Base-by-base conservation (phyloP, 1,140 invertebrate species). In the Samia ricini region DNA sequence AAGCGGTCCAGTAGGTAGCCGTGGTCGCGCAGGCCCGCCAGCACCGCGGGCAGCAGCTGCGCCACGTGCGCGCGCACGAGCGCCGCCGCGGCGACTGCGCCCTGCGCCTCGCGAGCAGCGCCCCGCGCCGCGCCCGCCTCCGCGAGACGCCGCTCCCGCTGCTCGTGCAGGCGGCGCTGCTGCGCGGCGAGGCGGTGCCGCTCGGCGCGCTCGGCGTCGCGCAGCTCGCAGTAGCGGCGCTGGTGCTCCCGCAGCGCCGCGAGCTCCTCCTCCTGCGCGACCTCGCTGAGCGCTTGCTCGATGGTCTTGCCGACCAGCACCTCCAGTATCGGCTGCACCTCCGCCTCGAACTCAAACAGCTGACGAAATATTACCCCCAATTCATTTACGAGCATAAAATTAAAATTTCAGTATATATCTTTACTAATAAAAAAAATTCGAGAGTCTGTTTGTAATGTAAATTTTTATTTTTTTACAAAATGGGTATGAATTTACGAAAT, bases 301-400 rank as follows among this genome's bases (percentile, higher is more conserved):
- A 97, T 92, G 26, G 96, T 97, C 82, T 97, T 96, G 21, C 96
- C 96, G 19, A 98, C 95, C 24, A 98, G 88, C 15, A 96, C 94
- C 85, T 98, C 97, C 56, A 98, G 91, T 48, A 98, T 95, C 6
- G 97, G 96, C 75, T 95, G 94, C 7, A 97, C 96, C 85, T 98
- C 97, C 71, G 93, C 88, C 86, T 98, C 97, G 89, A 97, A 98
- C 89, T 98, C 95, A 86, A 96, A 97, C n/a, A 97, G 89, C 93
- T 95, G 78, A 26, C 61, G 60, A 60, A 6, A 33, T 4, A n/a
- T 6, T 18, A 18, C 2, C 2, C 2, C 3, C 7, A 42, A 19
- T 64, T 29, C 6, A 29, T 29, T 29, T 29, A 10, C 26, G 6
- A 5, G 10, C 26, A 0, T 29, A 29, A 5, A 5, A 29, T 29